These are phyloP conservation scores for Caenorhabditis elegans DNA, from an alignment of 1,140 invertebrate species.

Conservation along the genomic window DNA sequence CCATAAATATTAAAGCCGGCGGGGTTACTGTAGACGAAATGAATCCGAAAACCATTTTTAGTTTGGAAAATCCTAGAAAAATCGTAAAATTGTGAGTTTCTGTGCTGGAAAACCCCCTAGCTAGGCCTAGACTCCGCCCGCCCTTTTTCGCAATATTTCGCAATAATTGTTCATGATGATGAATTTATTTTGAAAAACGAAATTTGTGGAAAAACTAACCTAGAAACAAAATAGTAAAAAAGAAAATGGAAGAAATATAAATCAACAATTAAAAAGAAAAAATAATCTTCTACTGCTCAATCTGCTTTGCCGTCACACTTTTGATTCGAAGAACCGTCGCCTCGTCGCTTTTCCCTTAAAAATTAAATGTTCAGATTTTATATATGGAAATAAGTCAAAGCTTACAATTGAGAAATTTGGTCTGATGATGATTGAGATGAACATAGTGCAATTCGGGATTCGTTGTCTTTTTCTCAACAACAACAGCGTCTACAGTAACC, in stretches of 20 bases:
- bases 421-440: constrained; percentile 46
- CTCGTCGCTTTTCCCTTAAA: constrained; percentile 53
- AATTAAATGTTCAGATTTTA: background rate
- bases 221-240: background rate
- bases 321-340: constrained; percentile 30
- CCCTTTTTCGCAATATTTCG: too few relatives aligned
- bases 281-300: background rate
- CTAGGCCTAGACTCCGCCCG: too few relatives aligned
- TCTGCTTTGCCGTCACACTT: constrained; percentile 17
- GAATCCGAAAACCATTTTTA: constrained; percentile 61
- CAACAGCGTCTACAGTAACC: constrained; percentile 58
- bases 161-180: too few relatives aligned
- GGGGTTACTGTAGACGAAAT: constrained; percentile 76
- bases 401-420: constrained; percentile 50
- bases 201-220: background rate
- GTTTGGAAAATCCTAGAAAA: too few relatives aligned
- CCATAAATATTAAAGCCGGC: constrained; percentile 87
- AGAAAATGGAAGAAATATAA: background rate
- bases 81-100: too few relatives aligned
- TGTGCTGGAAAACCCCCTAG: too few relatives aligned
- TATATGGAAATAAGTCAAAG: too few relatives aligned
- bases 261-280: background rate
- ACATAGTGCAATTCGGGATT: constrained; percentile 54
- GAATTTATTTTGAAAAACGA: too few relatives aligned
- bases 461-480: constrained; percentile 62